Base-by-base conservation (phyloP, 1,140 invertebrate species). In the Drosophila ficusphila region DNA sequence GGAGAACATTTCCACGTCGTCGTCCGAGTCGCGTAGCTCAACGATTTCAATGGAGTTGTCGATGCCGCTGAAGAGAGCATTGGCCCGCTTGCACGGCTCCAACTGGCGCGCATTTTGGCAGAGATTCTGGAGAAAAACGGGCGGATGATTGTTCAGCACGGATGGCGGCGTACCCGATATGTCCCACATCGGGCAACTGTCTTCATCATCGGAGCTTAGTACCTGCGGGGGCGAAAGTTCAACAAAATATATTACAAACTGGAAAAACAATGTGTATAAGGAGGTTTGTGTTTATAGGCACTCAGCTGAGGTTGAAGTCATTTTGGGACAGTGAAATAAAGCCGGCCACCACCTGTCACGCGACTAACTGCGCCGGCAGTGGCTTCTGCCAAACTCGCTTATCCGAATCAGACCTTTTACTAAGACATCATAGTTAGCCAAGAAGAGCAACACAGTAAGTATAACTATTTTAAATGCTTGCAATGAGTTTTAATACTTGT, bases 371-470 rank as follows among this genome's bases (percentile, higher is more conserved):
- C 77, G 60, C 34, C 33, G 65, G 29, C 42, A 46, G 61, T 16
- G 51, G 19, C 46, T 46, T 39, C 12, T 42, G 62, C 48, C 21
- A 31, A 23, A 12, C 0, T 7, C 19, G 33, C 49, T 16, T 3
- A 16, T 65, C 58, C 69, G 48, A 72, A 89, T 90, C 86, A 90
- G 78, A 90, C 86, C 86, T 90, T 90, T 90, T 90, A 90, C 86
- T 79, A 41, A 76, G 12, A 79, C 86, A 90, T 90, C 86, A 90
- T 79, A 6, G 49, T 76, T 31, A 31, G 25, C 16, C 19, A 11
- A 21, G 3, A 21, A 19, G 11, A 14, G 23, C 34, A 18, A 19
- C 11, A 62, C 7, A 7, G 2, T 18, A 34, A 23, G 23, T 0
- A 14, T 6, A 34, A 6, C 33, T 34, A 23, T 23, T n/a, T n/a